A percentile compares a stretch with the other conserved stretches of the same genome.
phyloP scores from a whole-genome alignment of 2,113 vertebrate species.

The Nycticryphes semicollaris region DNA sequence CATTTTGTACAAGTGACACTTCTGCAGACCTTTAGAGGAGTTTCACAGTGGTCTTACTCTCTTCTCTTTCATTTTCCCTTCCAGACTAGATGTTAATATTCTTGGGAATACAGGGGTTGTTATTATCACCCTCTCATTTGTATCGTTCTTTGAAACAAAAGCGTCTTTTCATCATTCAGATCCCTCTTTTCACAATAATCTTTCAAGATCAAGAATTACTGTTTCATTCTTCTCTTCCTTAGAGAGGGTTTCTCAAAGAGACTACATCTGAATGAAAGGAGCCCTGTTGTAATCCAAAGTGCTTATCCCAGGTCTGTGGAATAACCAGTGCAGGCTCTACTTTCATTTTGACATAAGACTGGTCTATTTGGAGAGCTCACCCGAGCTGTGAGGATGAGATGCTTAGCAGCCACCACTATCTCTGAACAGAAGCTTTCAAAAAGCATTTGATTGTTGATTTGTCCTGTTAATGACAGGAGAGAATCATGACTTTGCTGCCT shows the following conservation, averaged over 20 bases:
- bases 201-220: not conserved
- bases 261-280: not conserved
- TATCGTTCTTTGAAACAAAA: not conserved
- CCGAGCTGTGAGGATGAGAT: not conserved
- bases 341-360: not conserved
- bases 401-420: not conserved
- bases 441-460: not conserved
- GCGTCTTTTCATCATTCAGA: not conserved
- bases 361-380: not conserved
- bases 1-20: not conserved
- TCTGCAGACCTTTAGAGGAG: accelerated
- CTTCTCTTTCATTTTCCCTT: not conserved
- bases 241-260: not conserved
- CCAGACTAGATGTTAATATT: not conserved
- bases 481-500: not conserved
- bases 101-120: not conserved
- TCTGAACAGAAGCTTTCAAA: not conserved
- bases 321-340: not conserved
- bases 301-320: not conserved
- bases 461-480: not conserved
- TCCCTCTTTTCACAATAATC: not conserved
- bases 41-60: not conserved
- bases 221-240: not conserved
- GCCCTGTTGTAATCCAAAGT: not conserved
- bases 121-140: not conserved